phyloP scores from a whole-genome alignment of 2,113 vertebrate genomes.

The Mustelus asterias region DNA sequence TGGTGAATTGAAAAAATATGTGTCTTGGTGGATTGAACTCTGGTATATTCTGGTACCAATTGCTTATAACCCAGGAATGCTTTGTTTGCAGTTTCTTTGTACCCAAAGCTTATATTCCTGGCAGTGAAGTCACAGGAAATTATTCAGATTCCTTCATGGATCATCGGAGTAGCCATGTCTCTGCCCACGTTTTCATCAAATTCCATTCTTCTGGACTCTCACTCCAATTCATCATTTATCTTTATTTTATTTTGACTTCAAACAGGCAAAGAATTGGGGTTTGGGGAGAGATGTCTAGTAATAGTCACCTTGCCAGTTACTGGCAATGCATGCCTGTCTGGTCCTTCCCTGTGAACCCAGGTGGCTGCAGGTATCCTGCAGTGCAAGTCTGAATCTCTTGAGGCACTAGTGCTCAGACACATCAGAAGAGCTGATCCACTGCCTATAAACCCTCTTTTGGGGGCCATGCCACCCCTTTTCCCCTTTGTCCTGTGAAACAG shows the following conservation, averaged over 20 bases:
- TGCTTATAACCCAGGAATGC: background rate
- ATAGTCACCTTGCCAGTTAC: no score
- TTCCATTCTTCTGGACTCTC: background rate
- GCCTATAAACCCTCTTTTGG: no score
- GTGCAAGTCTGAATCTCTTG: no score
- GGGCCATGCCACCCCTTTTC: no score
- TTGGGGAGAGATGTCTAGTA: no score
- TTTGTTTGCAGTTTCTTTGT: background rate
- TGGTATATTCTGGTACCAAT: background rate
- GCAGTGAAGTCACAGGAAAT: background rate
- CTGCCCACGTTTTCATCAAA: background rate
- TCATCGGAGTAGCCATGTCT: background rate
- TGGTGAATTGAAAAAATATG: background rate
- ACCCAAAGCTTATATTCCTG: background rate
- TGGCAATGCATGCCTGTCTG: no score
- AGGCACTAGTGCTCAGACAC: no score
- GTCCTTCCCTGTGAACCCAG: no score
- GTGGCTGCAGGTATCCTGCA: no score
- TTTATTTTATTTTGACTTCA: background rate
- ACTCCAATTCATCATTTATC: background rate
- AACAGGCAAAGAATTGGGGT: background rate
- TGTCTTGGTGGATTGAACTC: background rate
- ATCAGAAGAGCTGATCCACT: no score
- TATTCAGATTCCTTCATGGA: background rate
- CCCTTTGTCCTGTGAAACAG: no score